Evolutionary conservation across 2,888 invertebrate species (phyloP), one percentile per base, ranked within the genome.

Genomic region (Dasysyrphus tricinctus): DNA sequence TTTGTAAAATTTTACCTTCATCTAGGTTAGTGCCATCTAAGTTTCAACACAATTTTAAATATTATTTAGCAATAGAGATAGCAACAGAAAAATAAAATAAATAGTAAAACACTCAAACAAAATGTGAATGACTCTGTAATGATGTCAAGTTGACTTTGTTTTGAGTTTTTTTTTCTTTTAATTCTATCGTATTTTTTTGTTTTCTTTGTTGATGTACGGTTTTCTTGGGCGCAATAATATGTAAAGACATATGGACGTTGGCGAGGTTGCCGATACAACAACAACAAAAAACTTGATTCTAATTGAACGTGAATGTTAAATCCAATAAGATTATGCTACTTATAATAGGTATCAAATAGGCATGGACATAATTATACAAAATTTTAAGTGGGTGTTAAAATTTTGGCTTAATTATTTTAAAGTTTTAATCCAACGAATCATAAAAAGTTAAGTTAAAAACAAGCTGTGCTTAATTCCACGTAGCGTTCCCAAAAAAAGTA

Each of bases 121-220:
- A 86, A 83, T 83, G 88, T 88, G 88, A 88, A 88, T 88, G 88
- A 88, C 88, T 88, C 82, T 24, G 85, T 88, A 88, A 88, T 80
- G 88, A 88, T 88, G 88, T 88, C 88, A 88, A 88, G 88, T 88
- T 88, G 88, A 88, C 80, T 88, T 80, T 73, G 82, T 81, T 81
- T 81, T 74, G 29, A 54, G 54, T 75, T 42, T 72, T 32, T 56
- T n/a, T n/a, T n/a, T n/a, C n/a, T 70, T 75, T 61, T 54, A 63
- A 77, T 61, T 81, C 77, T 77, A 67, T 56, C 42, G 37, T 72
- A 47, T 81, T 67, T 81, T 63, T 81, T 24, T 24, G 24, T 24
- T 24, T 57, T 80, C 39, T 54, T 73, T 56, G 67, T 51, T 61
- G 65, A 69, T 78, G 63, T 54, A 54, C 47, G 37, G 63, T 77